Percentiles rank a stretch among this genome's conserved stretches.
Evolutionary conservation across 2,797 vertebrate species (phyloP).

Genomic region (Phataginus tricuspis): DNA sequence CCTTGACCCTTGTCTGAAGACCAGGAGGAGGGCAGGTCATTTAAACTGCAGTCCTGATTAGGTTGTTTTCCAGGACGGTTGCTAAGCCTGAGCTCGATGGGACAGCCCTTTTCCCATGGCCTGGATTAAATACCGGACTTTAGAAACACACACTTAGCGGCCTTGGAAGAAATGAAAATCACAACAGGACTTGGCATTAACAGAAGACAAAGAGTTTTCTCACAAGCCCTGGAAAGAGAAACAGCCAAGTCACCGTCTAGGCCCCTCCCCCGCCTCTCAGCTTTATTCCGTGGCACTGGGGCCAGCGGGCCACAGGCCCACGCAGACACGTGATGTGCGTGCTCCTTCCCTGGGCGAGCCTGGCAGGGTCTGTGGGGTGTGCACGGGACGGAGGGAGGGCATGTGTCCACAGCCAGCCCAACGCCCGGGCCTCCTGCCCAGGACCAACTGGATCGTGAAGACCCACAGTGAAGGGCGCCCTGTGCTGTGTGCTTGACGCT

Average conservation of each 20-base stretch:
- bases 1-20: not conserved
- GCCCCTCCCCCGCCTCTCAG: not conserved
- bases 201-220: not conserved
- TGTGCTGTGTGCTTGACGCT: not conserved
- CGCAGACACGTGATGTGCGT: too few relatives aligned
- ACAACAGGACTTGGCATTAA: not conserved
- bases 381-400: not conserved
- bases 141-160: not conserved
- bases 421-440: not conserved
- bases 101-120: not conserved
- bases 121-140: not conserved
- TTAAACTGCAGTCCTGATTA: not conserved
- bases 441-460: accelerated
- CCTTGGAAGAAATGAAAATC: not conserved
- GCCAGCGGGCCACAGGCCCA: too few relatives aligned
- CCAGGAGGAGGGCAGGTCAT: not conserved
- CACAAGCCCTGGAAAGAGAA: not conserved
- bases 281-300: not conserved
- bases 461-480: too few relatives aligned
- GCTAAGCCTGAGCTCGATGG: not conserved
- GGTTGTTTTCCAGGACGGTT: not conserved
- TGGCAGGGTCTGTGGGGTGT: too few relatives aligned
- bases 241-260: not conserved
- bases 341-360: too few relatives aligned
- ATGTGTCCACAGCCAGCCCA: too few relatives aligned